Conservation (phyloP, 2,113 vertebrate genomes). For the Tetraodon nigroviridis region DNA sequence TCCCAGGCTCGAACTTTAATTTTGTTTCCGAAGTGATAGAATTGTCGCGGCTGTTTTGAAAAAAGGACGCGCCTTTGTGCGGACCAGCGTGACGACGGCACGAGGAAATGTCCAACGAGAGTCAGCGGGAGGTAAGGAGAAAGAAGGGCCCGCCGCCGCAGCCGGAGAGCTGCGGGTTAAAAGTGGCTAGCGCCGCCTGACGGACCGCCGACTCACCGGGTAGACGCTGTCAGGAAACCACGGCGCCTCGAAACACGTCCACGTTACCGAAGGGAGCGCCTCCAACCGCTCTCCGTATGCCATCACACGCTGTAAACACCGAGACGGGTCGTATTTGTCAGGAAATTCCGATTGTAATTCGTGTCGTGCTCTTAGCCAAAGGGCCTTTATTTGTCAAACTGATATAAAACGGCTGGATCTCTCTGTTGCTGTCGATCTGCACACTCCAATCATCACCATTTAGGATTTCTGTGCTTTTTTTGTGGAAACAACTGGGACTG, state of each 20-base stretch:
- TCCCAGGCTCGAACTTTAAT: neutral
- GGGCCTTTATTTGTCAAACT: constrained; percentile 19
- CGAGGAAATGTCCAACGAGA: constrained; percentile 59
- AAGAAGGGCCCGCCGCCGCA: constrained; percentile 70
- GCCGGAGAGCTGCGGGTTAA: constrained; percentile 72
- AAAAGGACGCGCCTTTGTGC: neutral
- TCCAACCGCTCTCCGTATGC: constrained; percentile 73
- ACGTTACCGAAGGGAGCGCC: constrained; percentile 71
- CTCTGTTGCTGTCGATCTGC: neutral
- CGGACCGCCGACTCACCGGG: constrained; percentile 73
- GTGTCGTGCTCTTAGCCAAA: neutral
- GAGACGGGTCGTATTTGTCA: constrained; percentile 2
- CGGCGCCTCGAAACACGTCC: constrained; percentile 67
- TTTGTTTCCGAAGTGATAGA: neutral
- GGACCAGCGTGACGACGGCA: constrained; percentile 31
- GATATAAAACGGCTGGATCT: neutral
- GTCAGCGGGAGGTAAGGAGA: constrained; percentile 65
- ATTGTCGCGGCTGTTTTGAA: neutral
- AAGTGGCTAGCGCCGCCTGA: constrained; percentile 82
- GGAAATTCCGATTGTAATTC: neutral
- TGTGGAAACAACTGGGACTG: neutral
- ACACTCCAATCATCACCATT: neutral
- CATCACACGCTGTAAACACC: constrained; percentile 55
- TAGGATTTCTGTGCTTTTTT: neutral
- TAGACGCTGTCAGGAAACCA: constrained; percentile 64